Evolutionary conservation across 2,797 vertebrate genomes (phyloP).

Genomic region (Falco novaeseelandiae): DNA sequence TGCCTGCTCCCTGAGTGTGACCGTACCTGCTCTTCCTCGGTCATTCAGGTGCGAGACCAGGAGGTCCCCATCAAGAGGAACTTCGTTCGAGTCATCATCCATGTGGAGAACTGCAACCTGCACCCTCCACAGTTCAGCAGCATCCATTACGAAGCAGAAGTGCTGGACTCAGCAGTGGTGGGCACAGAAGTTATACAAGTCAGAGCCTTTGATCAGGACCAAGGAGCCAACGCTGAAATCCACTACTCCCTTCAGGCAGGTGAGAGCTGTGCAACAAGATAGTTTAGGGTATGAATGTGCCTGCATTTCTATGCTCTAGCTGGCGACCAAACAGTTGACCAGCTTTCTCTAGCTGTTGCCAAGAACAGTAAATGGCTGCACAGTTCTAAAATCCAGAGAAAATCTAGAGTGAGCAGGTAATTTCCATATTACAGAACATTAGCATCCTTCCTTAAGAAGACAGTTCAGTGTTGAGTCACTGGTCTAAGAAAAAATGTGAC

Average conservation of each 20-base stretch:
- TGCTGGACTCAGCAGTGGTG: constrained; percentile 77
- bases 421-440: neutral
- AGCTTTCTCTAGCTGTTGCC: neutral
- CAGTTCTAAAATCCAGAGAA: neutral
- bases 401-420: neutral
- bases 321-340: neutral
- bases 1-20: neutral
- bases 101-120: constrained; percentile 89
- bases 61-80: constrained; percentile 94
- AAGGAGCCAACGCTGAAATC: constrained; percentile 88
- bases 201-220: constrained; percentile 89
- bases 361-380: neutral
- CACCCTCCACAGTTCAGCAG: constrained; percentile 89
- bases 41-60: constrained; percentile 90
- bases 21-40: neutral
- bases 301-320: neutral
- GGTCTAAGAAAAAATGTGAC: neutral
- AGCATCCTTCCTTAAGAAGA: neutral
- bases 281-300: neutral
- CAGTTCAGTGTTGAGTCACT: neutral
- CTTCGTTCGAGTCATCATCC: constrained; percentile 87
- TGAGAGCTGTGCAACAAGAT: constrained; percentile 60
- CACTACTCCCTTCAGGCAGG: constrained; percentile 90
- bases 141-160: constrained; percentile 81
- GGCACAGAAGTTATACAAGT: constrained; percentile 88